Base-by-base conservation (phyloP, 2,797 vertebrate species). In the Enteromius trimaculatus region DNA sequence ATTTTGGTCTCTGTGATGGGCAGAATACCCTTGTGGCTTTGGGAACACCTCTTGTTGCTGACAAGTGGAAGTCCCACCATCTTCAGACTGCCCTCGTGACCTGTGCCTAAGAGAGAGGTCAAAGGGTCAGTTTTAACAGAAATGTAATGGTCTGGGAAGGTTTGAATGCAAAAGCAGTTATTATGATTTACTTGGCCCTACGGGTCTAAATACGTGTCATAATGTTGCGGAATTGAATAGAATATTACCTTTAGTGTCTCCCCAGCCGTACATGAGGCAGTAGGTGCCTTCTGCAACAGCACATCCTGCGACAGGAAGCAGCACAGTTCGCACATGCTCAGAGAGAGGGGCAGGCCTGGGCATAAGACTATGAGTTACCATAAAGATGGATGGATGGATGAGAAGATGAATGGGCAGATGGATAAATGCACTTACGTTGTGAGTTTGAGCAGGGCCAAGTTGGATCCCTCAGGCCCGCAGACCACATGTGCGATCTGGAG, bases 251-350 rank as follows among this genome's bases (percentile, higher is more conserved):
- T 97, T 97, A 87, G 97, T 99, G 91, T 99, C 96, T 90, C 98
- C 98, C 97, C 97, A 99, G 93, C 98, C 98, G 78, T 98, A 99
- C 93, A 99, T 96, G 92, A 95, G 96, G 92, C 98, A 99, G 86
- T 93, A 94, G 85, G 95, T 97, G 88, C 95, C 96, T 89, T 98
- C 96, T 23, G 95, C 88, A 92, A 98, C 96, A 82, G 94, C 96
- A 89, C 98, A 99, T 80, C 96, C 97, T 87, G 96, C 96, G 66
- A 97, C 95, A 19, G 98, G 97, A 72, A 98, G 92, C 83, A 96
- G 96, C 68, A 99, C 96, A 64, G 95, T 96, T 88, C 94, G 94
- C 83, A 98, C 97, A 66, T 96, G 93, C 78, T 95, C 93, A 7
- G 93, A 92, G 83, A 94, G 90, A 8, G 94, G 94, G 1, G 94